A percentile compares a stretch with the other conserved stretches of the same genome.
Conservation (phyloP, 92 coral and sea anemone genomes). For the Phenganax marumi region DNA sequence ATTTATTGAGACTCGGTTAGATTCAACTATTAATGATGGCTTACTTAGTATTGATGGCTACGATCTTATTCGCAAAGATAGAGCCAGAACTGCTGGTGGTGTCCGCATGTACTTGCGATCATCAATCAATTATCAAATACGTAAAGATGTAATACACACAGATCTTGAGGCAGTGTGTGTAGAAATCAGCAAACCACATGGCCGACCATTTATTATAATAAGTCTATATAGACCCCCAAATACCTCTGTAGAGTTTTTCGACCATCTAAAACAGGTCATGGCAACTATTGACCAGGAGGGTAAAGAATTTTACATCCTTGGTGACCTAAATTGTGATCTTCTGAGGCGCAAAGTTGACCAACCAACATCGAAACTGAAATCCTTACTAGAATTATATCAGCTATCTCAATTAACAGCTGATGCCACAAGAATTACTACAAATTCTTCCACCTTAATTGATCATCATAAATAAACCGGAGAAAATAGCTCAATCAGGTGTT, state of each 20-base stretch:
- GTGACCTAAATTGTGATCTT: no score
- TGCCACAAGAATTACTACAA: neutral
- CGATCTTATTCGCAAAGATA: conserved; percentile 37
- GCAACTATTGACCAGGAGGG: conserved; percentile 17
- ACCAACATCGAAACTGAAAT: neutral
- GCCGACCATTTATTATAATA: conserved; percentile 40
- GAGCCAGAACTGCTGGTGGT: conserved; percentile 39
- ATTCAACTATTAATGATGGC: neutral
- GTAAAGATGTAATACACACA: conserved; percentile 14
- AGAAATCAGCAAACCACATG: conserved; percentile 51
- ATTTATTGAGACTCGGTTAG: neutral
- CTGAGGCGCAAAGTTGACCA: neutral
- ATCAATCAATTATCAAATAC: conserved; percentile 31
- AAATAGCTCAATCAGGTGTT: neutral
- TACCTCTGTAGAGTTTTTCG: conserved; percentile 7
- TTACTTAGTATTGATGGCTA: conserved; percentile 14
- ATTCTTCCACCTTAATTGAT: no score
- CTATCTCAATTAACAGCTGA: conserved; percentile 5
- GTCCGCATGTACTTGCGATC: conserved; percentile 26
- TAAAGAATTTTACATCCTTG: no score
- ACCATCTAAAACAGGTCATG: neutral
- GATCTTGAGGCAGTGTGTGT: conserved; percentile 39
- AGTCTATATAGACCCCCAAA: conserved; percentile 48
- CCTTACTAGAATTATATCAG: conserved; percentile 1
- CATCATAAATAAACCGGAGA: neutral